These are phyloP conservation scores for cattle (Bos taurus) DNA, from an alignment of 2,113 vertebrate species.

Conservation along the genomic window ARS-UCD2.0 NC_037345.1:5781501-5782000, in stretches of 20 bases:
- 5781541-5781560: background rate
- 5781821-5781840: background rate
- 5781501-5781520: background rate
- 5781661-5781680: background rate
- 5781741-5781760: background rate
- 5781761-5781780: background rate
- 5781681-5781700: background rate
- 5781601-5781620: background rate
- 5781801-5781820: background rate
- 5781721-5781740: background rate
- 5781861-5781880: background rate
- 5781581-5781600: background rate
- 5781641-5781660: background rate
- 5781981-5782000: background rate
- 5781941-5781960: background rate
- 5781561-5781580: background rate
- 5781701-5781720: background rate
- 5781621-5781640: background rate
- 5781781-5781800: background rate
- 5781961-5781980: background rate
- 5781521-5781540: background rate
- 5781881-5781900: background rate
- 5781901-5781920: background rate
- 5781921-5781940: background rate
- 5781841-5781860: background rate